phyloP scores from a whole-genome alignment of 2,797 vertebrate genomes.

The Antrozous pallidus region DNA sequence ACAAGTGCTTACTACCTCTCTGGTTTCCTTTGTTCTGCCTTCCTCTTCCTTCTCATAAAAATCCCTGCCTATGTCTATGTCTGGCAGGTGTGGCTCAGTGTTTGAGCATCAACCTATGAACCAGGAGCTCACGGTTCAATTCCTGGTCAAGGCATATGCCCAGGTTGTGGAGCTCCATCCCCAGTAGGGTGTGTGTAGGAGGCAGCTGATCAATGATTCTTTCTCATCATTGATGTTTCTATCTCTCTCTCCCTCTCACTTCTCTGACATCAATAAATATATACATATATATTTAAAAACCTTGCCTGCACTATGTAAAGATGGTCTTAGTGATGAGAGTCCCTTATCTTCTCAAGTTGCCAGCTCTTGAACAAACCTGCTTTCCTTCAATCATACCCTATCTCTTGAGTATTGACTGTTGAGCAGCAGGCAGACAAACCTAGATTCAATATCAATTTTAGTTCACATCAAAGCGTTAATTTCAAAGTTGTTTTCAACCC shows the following conservation, averaged over 20 bases:
- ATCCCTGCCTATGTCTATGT: too few relatives aligned
- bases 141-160: too few relatives aligned
- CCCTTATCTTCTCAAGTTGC: background rate
- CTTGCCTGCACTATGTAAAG: background rate
- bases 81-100: too few relatives aligned
- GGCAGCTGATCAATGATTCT: too few relatives aligned
- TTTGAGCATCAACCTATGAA: too few relatives aligned
- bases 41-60: background rate
- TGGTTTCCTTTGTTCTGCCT: background rate
- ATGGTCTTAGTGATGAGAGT: background rate
- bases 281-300: too few relatives aligned
- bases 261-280: too few relatives aligned
- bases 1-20: background rate
- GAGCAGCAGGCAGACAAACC: background rate
- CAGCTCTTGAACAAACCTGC: background rate
- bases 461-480: background rate
- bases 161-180: too few relatives aligned
- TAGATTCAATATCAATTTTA: background rate
- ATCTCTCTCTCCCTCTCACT: too few relatives aligned
- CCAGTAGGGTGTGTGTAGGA: too few relatives aligned
- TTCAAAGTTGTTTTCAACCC: slow-evolving; percentile 14
- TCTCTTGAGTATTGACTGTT: background rate
- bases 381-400: background rate
- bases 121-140: too few relatives aligned
- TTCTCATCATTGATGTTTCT: too few relatives aligned